phyloP scores from a whole-genome alignment of 2,797 vertebrate species.

The Rhadinocentrus ornatus region DNA sequence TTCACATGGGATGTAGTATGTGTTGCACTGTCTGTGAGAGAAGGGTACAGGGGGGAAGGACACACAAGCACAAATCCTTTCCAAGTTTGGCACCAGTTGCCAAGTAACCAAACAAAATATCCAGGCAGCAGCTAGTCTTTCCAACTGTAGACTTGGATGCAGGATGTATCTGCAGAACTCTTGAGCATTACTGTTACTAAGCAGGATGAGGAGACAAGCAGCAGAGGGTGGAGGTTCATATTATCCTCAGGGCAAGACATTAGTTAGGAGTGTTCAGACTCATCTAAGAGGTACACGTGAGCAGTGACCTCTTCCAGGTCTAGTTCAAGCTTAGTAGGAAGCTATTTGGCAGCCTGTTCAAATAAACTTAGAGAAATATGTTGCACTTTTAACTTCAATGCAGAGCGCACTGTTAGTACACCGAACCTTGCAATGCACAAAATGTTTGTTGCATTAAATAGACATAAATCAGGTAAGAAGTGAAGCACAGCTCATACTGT shows the following conservation, averaged over 20 bases:
- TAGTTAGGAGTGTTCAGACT: constrained; percentile 1
- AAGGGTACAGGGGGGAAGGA: neutral
- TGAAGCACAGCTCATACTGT: no score
- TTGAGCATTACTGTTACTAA: neutral
- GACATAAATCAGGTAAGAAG: no score
- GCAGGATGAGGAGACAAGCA: neutral
- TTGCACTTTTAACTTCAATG: no score
- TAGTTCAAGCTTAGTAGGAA: neutral
- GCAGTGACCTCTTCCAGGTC: neutral
- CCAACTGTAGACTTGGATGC: neutral
- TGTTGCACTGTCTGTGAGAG: neutral
- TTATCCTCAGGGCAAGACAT: neutral
- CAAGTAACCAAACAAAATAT: neutral
- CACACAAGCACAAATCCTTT: no score
- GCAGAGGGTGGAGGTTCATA: neutral
- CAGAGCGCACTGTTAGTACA: no score
- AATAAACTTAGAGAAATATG: neutral
- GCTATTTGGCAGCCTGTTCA: neutral
- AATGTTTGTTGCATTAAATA: no score
- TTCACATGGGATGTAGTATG: no score
- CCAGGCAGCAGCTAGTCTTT: neutral
- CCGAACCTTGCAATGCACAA: no score
- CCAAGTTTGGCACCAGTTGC: neutral
- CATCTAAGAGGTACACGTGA: neutral
- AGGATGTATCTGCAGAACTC: neutral